Conservation (phyloP, 1,140 invertebrate species). For the Leptinotarsa undecemlineata region DNA sequence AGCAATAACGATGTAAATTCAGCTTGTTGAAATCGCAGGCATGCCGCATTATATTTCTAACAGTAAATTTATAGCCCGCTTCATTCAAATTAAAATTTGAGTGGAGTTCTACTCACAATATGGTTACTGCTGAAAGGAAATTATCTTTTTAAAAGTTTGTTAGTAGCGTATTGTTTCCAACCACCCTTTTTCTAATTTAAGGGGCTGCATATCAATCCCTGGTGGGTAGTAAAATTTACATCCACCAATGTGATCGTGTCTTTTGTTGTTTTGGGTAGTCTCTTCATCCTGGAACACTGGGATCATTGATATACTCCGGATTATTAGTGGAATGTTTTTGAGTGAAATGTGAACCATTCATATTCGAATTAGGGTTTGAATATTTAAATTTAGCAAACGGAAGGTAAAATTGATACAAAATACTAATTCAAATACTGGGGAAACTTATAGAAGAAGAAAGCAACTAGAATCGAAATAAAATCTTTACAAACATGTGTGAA, state of each 20-base stretch:
- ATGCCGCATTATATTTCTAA: constrained; percentile 45
- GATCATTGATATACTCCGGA: not conserved
- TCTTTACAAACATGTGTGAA: too few species aligned
- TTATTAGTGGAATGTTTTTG: too few species aligned
- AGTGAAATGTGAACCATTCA: too few species aligned
- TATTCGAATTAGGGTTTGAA: too few species aligned
- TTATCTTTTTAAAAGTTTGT: constrained; percentile 42
- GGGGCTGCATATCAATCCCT: constrained; percentile 28
- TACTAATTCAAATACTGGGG: too few species aligned
- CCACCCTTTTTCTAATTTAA: constrained; percentile 26
- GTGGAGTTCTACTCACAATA: constrained; percentile 42
- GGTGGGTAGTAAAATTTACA: constrained; percentile 20
- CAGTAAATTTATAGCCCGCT: constrained; percentile 42
- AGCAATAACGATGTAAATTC: constrained; percentile 37
- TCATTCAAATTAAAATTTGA: constrained; percentile 52
- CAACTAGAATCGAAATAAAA: too few species aligned
- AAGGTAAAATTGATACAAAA: too few species aligned
- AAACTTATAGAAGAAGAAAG: too few species aligned
- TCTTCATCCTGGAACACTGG: not conserved
- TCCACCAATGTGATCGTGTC: constrained; percentile 19
- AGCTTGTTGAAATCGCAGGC: constrained; percentile 38
- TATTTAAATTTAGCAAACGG: too few species aligned
- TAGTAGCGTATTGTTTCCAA: constrained; percentile 36
- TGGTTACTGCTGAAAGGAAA: constrained; percentile 39
- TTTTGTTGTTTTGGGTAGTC: constrained; percentile 6